Conservation (phyloP, 2,113 vertebrate genomes). For the Phalacrocorax aristotelis region DNA sequence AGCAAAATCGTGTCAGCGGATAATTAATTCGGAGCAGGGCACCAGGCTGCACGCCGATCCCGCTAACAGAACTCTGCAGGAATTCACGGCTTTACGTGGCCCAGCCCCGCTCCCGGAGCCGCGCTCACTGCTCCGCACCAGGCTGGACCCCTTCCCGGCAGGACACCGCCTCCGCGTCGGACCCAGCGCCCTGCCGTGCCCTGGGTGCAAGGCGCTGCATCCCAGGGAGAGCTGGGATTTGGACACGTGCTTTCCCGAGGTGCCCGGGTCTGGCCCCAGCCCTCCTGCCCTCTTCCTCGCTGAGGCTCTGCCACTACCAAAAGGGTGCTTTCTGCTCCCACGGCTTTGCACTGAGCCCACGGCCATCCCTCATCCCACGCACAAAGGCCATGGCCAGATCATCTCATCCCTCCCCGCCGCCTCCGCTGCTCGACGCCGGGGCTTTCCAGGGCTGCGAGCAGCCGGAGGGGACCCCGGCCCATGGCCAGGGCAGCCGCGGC, state of each 20-base stretch:
- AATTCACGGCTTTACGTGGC: slow-evolving; percentile 35
- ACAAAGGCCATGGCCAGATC: not conserved
- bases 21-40: slow-evolving; percentile 77
- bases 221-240: not conserved
- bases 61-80: slow-evolving; percentile 56
- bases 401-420: not conserved
- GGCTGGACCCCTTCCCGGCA: not conserved
- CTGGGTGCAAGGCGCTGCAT: fast-evolving
- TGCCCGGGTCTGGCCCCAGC: fast-evolving
- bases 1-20: slow-evolving; percentile 65
- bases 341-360: not conserved
- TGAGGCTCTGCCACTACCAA: not conserved
- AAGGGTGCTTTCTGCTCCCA: not conserved
- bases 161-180: not conserved
- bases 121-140: fast-evolving
- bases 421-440: fast-evolving
- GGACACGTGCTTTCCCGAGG: not conserved
- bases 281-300: not conserved
- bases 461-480: not conserved
- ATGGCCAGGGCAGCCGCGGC: not conserved
- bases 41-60: slow-evolving; percentile 36
- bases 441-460: not conserved
- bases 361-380: fast-evolving
- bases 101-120: not conserved
- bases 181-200: not conserved